Evolutionary conservation across 2,113 vertebrate genomes (phyloP).

Genomic region (Aplodontia rufa): DNA sequence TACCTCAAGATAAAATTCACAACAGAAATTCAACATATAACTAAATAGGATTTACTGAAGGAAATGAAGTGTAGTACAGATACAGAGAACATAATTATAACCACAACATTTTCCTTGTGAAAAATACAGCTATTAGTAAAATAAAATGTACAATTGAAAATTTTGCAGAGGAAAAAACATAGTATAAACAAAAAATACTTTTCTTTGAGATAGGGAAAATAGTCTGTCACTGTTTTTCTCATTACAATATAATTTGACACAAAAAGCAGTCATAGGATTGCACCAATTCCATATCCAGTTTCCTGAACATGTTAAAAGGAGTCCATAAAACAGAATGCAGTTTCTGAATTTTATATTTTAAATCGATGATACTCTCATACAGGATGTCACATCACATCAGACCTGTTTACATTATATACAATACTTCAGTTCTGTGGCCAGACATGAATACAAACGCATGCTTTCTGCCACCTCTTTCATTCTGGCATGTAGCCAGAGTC

Average conservation of each 20-base stretch:
- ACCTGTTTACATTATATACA: slow-evolving; percentile 93
- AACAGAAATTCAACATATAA: slow-evolving; percentile 90
- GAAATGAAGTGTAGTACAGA: slow-evolving; percentile 91
- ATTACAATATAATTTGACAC: slow-evolving; percentile 92
- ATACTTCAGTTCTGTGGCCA: slow-evolving; percentile 87
- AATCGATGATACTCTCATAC: slow-evolving; percentile 82
- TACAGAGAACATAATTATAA: slow-evolving; percentile 90
- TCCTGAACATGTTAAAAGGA: slow-evolving; percentile 89
- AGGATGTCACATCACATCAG: slow-evolving; percentile 86
- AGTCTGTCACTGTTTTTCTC: slow-evolving; percentile 90
- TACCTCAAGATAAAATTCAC: slow-evolving; percentile 88
- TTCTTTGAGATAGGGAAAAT: slow-evolving; percentile 91
- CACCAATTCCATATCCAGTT: slow-evolving; percentile 90
- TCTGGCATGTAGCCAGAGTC: slow-evolving; percentile 77
- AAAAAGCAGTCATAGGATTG: slow-evolving; percentile 92
- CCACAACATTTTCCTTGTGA: slow-evolving; percentile 95
- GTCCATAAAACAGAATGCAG: slow-evolving; percentile 87
- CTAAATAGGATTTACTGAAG: slow-evolving; percentile 89
- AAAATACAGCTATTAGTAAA: slow-evolving; percentile 98
- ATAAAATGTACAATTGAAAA: slow-evolving; percentile 91
- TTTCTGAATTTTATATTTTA: slow-evolving; percentile 83
- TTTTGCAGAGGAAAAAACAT: slow-evolving; percentile 81
- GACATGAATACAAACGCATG: slow-evolving; percentile 83
- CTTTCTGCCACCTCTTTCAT: slow-evolving; percentile 80
- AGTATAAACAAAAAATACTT: slow-evolving; percentile 92